Evolutionary conservation across 2,113 vertebrate genomes (phyloP), one percentile per base, ranked within the genome.

Genomic region (Bubo bubo): DNA sequence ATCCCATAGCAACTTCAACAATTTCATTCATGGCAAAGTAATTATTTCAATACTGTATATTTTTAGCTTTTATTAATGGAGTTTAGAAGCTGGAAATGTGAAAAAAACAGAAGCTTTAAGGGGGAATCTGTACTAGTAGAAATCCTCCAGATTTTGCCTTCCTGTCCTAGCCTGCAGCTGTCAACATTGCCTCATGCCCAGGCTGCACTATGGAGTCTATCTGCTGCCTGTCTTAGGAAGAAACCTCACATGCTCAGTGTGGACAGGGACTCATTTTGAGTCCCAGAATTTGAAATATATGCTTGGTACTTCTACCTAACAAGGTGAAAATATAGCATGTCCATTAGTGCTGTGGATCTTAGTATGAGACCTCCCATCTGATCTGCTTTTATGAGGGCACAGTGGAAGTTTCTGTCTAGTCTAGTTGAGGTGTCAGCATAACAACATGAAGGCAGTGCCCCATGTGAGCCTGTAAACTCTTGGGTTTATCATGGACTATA

Each of bases 51-150:
- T 90, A 70, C 56, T 77, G 14, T 64, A 9, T 79, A 85, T 70
- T 96, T 96, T 92, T 89, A 82, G 49, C 58, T 82, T 95, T 90
- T 60, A 56, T 49, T 94, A 67, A 66, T 66, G 56, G 53, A 43
- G 15, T 66, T 91, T 45, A 89, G 52, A 86, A 95, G 64, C 22
- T 81, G 22, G 10, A 50, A 64, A 72, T 53, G 26, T 70, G 49
- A 41, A 45, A 83, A 83, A 70, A 41, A 1, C 49, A 74, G 39
- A 79, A 67, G 15, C 34, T 72, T 86, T 63, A 77, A 30, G 56
- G 68, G 21, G 21, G 30, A 83, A 77, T 74, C 26, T 56, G 4
- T 27, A 45, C 14, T 35, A 39, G 45, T 12, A 67, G 47, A 55
- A 81, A 52, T 89, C 37, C 26, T 92, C 24, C 34, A 63, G 35